These are phyloP conservation scores for Siniperca obscura DNA, from an alignment of 2,797 vertebrate genomes.

Conservation along the genomic window DNA sequence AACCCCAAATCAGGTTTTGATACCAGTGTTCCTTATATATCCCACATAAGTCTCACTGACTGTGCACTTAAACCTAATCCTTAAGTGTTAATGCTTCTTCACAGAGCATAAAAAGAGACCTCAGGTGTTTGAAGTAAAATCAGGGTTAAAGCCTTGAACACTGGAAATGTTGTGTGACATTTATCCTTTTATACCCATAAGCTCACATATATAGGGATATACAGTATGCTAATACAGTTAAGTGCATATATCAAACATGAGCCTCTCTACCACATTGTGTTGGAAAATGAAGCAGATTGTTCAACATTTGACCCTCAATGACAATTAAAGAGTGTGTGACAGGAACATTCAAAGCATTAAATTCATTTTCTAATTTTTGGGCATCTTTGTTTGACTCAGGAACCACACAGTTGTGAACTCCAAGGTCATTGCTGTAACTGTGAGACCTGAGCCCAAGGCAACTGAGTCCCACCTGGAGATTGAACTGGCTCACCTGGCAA, in stretches of 20 bases:
- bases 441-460: constrained; percentile 94
- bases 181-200: constrained; percentile 18
- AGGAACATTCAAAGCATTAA: neutral
- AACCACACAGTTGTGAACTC: constrained; percentile 98
- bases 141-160: constrained; percentile 36
- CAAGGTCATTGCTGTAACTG: constrained; percentile 98
- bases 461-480: constrained; percentile 95
- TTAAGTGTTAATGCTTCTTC: constrained; percentile 25
- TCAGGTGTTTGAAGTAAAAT: constrained; percentile 43
- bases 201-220: constrained; percentile 8
- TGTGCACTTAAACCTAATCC: constrained; percentile 39
- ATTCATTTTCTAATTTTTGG: constrained; percentile 1
- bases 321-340: neutral
- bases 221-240: neutral
- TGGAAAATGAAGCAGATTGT: neutral
- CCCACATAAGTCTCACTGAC: constrained; percentile 39
- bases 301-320: neutral
- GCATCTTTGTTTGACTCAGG: constrained; percentile 81
- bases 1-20: constrained; percentile 38
- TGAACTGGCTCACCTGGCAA: constrained; percentile 96
- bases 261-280: neutral
- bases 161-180: constrained; percentile 32
- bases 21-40: constrained; percentile 36
- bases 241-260: neutral
- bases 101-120: constrained; percentile 21